Percentiles rank a stretch among this genome's conserved stretches.
phyloP scores from a whole-genome alignment of 2,888 invertebrate species.

The Augochlorella aurata region DNA sequence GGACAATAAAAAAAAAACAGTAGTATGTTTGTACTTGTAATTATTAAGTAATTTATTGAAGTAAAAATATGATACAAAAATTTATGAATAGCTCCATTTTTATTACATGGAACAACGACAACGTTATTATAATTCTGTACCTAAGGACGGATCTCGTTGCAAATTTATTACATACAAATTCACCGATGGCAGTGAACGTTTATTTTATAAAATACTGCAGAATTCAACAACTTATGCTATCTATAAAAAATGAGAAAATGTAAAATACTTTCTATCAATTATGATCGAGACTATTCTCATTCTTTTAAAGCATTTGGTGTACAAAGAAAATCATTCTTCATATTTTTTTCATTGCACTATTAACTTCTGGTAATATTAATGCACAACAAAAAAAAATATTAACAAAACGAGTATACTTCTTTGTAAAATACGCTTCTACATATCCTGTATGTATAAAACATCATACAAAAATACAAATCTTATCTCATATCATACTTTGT shows the following conservation, averaged over 20 bases:
- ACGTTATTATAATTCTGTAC: constrained; percentile 7
- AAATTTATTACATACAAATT: constrained; percentile 9
- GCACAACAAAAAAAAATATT: constrained; percentile 5
- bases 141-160: constrained; percentile 26
- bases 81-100: constrained; percentile 12
- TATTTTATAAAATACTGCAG: constrained; percentile 15
- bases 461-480: constrained; percentile 63
- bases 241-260: neutral
- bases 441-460: constrained; percentile 53
- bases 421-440: constrained; percentile 19
- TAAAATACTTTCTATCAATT: neutral
- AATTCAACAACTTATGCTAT: constrained; percentile 17
- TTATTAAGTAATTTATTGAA: constrained; percentile 44
- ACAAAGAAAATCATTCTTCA: neutral
- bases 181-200: constrained; percentile 17
- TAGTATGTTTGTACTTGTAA: constrained; percentile 12
- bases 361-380: neutral
- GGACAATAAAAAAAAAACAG: neutral
- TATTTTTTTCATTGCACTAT: neutral
- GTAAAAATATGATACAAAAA: constrained; percentile 45
- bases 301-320: neutral
- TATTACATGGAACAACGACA: constrained; percentile 1
- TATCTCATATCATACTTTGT: constrained; percentile 35
- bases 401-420: constrained; percentile 17
- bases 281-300: constrained; percentile 11